Conservation (phyloP, 2,888 invertebrate genomes). For the Sphaerophoria rueppellii region DNA sequence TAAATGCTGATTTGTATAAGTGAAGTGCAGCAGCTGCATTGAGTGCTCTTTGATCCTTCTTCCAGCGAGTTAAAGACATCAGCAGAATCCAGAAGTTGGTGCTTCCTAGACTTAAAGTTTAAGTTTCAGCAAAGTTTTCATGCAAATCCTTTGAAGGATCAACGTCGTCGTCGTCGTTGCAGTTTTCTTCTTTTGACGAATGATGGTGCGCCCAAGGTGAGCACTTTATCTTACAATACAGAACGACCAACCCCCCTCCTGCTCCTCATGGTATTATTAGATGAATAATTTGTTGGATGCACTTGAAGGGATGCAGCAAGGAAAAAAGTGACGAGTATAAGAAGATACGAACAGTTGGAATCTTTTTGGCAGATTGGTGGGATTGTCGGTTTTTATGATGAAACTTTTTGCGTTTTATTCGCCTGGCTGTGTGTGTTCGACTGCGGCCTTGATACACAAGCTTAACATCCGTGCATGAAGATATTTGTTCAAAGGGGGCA, state of each 20-base stretch:
- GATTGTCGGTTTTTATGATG: constrained; percentile 2
- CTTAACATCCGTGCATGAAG: not conserved
- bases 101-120: constrained; percentile 18
- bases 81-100: not conserved
- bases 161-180: not conserved
- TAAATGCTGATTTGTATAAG: constrained; percentile 57
- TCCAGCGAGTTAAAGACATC: constrained; percentile 4
- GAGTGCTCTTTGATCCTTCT: constrained; percentile 32
- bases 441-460: constrained; percentile 12
- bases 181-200: no score
- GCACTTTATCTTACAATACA: constrained; percentile 7
- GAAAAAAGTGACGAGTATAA: not conserved
- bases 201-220: not conserved
- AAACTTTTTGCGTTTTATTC: not conserved
- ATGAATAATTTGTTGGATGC: constrained; percentile 59
- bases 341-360: constrained; percentile 23
- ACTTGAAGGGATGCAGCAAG: constrained; percentile 27
- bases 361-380: constrained; percentile 30
- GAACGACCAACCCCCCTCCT: not conserved
- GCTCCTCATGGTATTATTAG: constrained; percentile 30
- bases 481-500: not conserved
- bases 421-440: not conserved
- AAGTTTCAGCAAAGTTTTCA: constrained; percentile 23
- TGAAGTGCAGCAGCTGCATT: constrained; percentile 29
- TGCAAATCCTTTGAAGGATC: constrained; percentile 27